Evolutionary conservation across 2,797 vertebrate genomes (phyloP), one percentile per base, ranked within the genome.

Genomic region (Channa striata): DNA sequence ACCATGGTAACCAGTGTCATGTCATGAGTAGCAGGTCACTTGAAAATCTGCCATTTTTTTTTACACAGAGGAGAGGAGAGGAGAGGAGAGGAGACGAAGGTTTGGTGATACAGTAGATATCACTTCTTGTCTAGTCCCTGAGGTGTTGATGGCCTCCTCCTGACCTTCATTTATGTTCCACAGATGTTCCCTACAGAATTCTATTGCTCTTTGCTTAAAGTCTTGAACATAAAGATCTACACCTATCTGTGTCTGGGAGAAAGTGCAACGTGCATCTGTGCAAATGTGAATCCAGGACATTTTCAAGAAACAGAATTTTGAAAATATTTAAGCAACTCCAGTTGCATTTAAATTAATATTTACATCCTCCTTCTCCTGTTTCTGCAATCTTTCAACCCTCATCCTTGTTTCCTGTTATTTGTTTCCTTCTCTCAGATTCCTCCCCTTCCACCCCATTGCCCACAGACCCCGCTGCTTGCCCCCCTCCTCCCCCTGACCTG

Each of bases 1-100:
- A 77, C 93, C 87, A 92, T 93, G 89, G 93, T 83, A 93, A 94
- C 91, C 84, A 73, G 72, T 86, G 75, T 85, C 82, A 83, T 89
- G 87, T 87, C 91, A 90, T 54, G 51, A 77, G 82, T 81, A 90
- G 86, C 82, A 85, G 91, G 90, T 92, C 91, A 93, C 90, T 88
- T 89, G 89, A 84, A 92, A 89, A 72, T 86, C 79, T 84, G 80
- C 81, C 82, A 68, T 79, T 69, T 80, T 49, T 66, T 16, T 59
- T 57, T 36, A 66, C 59, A 40, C 50, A 54, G 56, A 77, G n/a
- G 16, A 59, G 52, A 42, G 19, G 14, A 23, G 59, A 30, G 12
- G 74, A 44, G 21, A 68, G 13, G 56, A 42, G 36, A 13, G n/a
- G 17, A 53, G 19, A 58, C 12, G 8, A n/a, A 43, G 66, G 19